These are phyloP conservation scores for Spongia lamella DNA, from an alignment of 37 sponge, comb jelly and placozoan species.

Conservation along the genomic window DNA sequence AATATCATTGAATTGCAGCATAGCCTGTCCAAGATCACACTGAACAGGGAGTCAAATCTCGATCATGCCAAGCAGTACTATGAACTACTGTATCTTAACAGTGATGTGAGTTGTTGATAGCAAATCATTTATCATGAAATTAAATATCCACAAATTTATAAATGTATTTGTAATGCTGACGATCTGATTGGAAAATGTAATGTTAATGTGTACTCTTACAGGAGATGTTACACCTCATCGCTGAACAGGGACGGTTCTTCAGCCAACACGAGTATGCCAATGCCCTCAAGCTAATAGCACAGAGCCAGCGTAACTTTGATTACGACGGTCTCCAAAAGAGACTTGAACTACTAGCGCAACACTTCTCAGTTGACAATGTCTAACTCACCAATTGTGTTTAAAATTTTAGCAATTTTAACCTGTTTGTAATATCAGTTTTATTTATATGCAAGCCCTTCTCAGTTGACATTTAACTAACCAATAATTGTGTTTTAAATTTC, in stretches of 20 bases:
- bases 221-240: slow-evolving; percentile 74
- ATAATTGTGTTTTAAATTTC: too few species aligned
- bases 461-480: too few species aligned
- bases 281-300: slow-evolving; percentile 57
- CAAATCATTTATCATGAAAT: too few species aligned
- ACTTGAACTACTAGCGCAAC: not conserved
- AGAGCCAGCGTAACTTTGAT: slow-evolving; percentile 32
- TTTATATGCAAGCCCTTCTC: too few species aligned
- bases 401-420: too few species aligned
- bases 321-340: slow-evolving; percentile 12
- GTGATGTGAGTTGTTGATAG: slow-evolving; percentile 56
- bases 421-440: too few species aligned
- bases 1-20: slow-evolving; percentile 86
- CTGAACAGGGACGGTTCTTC: slow-evolving; percentile 70
- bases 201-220: too few species aligned
- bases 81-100: slow-evolving; percentile 85
- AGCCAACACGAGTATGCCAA: slow-evolving; percentile 65
- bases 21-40: slow-evolving; percentile 90
- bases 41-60: slow-evolving; percentile 82
- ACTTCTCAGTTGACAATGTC: too few species aligned
- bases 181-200: too few species aligned
- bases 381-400: too few species aligned
- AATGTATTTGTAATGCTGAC: too few species aligned
- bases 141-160: too few species aligned
- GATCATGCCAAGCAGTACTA: slow-evolving; percentile 87